phyloP scores from a whole-genome alignment of 2,888 invertebrate species.

The Drosophila mettleri region DNA sequence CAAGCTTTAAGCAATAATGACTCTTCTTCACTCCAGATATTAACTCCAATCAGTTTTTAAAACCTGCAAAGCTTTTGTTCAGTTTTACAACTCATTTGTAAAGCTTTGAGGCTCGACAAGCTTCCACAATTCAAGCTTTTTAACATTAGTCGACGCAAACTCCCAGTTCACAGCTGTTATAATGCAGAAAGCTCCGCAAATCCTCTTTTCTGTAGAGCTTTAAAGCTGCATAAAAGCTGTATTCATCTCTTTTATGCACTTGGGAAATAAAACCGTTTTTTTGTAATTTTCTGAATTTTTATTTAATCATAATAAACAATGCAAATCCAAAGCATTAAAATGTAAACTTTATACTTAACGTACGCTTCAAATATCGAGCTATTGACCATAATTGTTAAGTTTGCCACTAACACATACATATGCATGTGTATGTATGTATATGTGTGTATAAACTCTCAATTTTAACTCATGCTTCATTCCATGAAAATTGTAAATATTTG shows the following conservation, averaged over 20 bases:
- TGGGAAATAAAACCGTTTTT: background rate
- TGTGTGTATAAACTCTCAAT: conserved; percentile 18
- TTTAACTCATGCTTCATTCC: conserved; percentile 28
- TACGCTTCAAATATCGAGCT: conserved; percentile 38
- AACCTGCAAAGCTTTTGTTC: background rate
- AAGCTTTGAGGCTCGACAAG: background rate
- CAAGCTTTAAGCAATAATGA: background rate
- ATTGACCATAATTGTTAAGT: conserved; percentile 32
- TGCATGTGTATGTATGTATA: background rate
- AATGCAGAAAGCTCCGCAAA: background rate
- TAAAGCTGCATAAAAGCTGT: background rate
- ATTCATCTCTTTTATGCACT: background rate
- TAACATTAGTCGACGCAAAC: background rate
- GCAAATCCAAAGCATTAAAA: conserved; percentile 77
- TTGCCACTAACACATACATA: conserved; percentile 10
- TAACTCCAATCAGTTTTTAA: background rate
- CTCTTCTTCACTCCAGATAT: background rate
- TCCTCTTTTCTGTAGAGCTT: background rate
- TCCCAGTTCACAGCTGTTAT: background rate
- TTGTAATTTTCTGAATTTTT: conserved; percentile 38
- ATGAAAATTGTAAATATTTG: conserved; percentile 60
- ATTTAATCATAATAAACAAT: conserved; percentile 70
- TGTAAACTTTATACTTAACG: conserved; percentile 57
- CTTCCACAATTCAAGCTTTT: background rate
- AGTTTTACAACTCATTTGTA: background rate